Conservation (phyloP, 2,888 invertebrate species). For the Scotopteryx bipunctaria region DNA sequence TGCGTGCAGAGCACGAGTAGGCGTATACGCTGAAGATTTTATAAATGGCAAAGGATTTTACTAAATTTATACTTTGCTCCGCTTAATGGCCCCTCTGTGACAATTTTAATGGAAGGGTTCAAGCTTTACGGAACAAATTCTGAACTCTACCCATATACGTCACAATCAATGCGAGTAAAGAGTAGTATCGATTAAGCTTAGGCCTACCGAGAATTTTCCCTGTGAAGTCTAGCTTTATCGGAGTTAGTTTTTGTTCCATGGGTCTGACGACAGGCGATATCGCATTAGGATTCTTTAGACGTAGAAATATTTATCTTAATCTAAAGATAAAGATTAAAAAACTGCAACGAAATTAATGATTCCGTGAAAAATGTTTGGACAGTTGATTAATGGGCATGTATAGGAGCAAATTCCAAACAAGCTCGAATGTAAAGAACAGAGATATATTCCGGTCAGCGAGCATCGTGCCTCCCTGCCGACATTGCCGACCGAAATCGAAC, state of each 20-base stretch:
- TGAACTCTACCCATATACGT: conserved; percentile 53
- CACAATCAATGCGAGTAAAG: conserved; percentile 55
- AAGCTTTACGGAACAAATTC: conserved; percentile 48
- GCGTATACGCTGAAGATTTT: conserved; percentile 39
- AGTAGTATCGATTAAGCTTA: conserved; percentile 47
- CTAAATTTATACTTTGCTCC: conserved; percentile 52
- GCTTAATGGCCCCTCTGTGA: conserved; percentile 59
- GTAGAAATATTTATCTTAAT: too few relatives aligned
- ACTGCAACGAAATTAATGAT: conserved; percentile 18
- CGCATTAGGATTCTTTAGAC: too few relatives aligned
- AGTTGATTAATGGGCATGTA: conserved; percentile 48
- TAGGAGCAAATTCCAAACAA: conserved; percentile 40
- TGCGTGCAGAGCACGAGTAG: conserved; percentile 30
- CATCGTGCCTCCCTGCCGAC: conserved; percentile 48
- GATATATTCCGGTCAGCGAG: conserved; percentile 64
- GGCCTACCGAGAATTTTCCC: conserved; percentile 23
- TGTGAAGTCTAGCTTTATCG: conserved; percentile 8
- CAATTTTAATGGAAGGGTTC: conserved; percentile 60
- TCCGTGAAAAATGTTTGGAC: conserved; percentile 40
- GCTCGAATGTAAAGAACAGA: conserved; percentile 37
- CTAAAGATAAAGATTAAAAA: conserved; percentile 10
- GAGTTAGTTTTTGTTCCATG: conserved; percentile 7
- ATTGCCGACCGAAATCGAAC: conserved; percentile 50
- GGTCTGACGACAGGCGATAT: background rate
- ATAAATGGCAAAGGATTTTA: conserved; percentile 47